Base-by-base conservation (phyloP, 2,888 invertebrate genomes). In the Cheilosia soror region DNA sequence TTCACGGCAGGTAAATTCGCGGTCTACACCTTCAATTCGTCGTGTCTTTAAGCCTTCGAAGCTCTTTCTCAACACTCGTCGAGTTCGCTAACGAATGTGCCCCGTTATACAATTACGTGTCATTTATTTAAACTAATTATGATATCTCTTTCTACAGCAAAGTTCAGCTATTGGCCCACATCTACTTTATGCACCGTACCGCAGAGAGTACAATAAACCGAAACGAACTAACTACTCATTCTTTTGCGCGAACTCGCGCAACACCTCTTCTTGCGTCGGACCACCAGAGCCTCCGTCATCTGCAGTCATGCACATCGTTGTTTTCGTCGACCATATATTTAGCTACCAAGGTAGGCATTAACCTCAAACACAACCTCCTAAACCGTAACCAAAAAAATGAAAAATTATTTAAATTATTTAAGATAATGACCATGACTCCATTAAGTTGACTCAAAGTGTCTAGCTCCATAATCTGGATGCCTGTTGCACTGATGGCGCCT, bases 361-460 rank as follows among this genome's bases (percentile, higher is more conserved):
- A 81, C 76, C 85, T 33, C 72, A 76, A 57, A 63, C 40, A 31
- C 75, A 79, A 66, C 79, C 60, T 69, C 75, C 47, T 68, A 65
- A 75, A 79, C 44, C 80, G 76, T 75, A 80, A 71, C 75, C 55
- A 76, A 76, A 66, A 72, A 51, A 20, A 49, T 15, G 11, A 49
- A 51, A 76, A 75, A 53, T 37, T 71, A 80, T 84, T 84, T 65
- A 80, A 84, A 80, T 84, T 76, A 84, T 84, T 76, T 76, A 58
- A 85, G 81, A 85, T 85, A 85, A 81, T 77, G 72, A 85, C 85
- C 85, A 85, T 85, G 81, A 85, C 80, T 84, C 84, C 60, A 84
- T 84, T 84, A 84, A 73, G 65, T 62, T 65, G 75, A 84, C 75
- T 65, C 49, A 33, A 57, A 84, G 69, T 79, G 84, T 65, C 71